These are phyloP conservation scores for Amniataba percoides DNA, from an alignment of 2,797 vertebrate genomes.

Conservation along the genomic window DNA sequence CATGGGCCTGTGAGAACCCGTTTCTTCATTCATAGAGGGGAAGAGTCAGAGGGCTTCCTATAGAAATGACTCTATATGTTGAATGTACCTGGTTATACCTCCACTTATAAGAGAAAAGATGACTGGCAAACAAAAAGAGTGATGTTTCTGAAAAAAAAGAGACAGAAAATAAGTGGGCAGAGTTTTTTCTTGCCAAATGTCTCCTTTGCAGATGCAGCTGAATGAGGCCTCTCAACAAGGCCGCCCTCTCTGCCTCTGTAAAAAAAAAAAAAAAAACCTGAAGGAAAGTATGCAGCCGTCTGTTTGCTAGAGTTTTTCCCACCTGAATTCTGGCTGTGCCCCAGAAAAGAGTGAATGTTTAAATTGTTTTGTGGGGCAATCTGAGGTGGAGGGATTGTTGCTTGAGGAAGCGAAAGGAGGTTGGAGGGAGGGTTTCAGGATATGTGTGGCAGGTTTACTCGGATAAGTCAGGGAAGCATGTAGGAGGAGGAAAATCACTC, in stretches of 20 bases:
- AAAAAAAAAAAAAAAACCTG: conserved; percentile 40
- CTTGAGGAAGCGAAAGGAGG: conserved; percentile 37
- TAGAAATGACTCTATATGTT: not conserved
- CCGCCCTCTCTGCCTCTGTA: conserved; percentile 59
- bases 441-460: conserved; percentile 27
- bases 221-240: conserved; percentile 62
- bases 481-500: not conserved
- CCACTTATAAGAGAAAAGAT: not conserved
- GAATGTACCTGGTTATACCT: conserved; percentile 3
- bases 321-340: conserved; percentile 66
- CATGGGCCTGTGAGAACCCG: not conserved
- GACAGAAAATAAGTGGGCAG: conserved; percentile 25
- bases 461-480: conserved; percentile 7
- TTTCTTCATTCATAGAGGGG: not conserved
- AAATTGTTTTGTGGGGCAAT: conserved; percentile 65
- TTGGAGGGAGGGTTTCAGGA: conserved; percentile 20
- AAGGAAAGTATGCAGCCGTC: conserved; percentile 63
- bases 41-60: not conserved
- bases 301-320: conserved; percentile 71
- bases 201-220: conserved; percentile 44
- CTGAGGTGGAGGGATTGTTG: conserved; percentile 48
- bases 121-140: conserved; percentile 35
- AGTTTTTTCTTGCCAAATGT: conserved; percentile 47
- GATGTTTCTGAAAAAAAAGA: not conserved
- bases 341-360: conserved; percentile 75